phyloP scores from a whole-genome alignment of 2,113 vertebrate species.

The Chitala chitala region DNA sequence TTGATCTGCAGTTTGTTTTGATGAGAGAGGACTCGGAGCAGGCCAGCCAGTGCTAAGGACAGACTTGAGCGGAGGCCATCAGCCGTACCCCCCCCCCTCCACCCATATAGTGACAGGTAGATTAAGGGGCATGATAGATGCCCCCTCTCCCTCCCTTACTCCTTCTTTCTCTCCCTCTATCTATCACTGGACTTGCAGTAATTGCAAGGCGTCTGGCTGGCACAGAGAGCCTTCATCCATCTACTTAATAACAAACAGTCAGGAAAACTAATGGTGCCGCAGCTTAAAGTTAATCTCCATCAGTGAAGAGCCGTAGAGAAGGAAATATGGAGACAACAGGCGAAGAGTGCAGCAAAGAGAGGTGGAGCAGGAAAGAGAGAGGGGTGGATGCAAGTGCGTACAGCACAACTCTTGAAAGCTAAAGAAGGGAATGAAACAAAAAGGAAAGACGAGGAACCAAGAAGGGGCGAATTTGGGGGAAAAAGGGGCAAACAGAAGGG shows the following conservation, averaged over 20 bases:
- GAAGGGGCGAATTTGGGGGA: conserved; percentile 4
- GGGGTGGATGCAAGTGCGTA: not conserved
- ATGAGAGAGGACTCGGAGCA: not conserved
- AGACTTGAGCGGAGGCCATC: not conserved
- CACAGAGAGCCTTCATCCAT: conserved; percentile 70
- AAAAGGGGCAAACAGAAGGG: conserved; percentile 1
- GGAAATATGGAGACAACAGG: conserved; percentile 18
- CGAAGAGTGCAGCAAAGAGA: not conserved
- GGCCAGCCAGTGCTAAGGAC: not conserved
- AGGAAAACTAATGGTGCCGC: conserved; percentile 67
- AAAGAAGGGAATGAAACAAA: conserved; percentile 10
- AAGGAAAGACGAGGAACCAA: not conserved
- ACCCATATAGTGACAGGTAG: conserved; percentile 66
- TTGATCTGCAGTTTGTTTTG: no score
- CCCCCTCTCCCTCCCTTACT: conserved; percentile 50
- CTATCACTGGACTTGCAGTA: conserved; percentile 70
- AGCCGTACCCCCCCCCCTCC: conserved; percentile 33
- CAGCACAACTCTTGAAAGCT: not conserved
- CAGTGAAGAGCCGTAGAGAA: conserved; percentile 48
- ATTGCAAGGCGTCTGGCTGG: conserved; percentile 67
- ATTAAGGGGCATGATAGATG: conserved; percentile 68
- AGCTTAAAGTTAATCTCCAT: conserved; percentile 70
- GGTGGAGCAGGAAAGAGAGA: not conserved
- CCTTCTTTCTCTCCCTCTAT: conserved; percentile 54
- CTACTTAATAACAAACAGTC: conserved; percentile 79